Evolutionary conservation across 1,140 invertebrate genomes (phyloP), one percentile per base, ranked within the genome.

Genomic region (Vollenhovia emeryi): DNA sequence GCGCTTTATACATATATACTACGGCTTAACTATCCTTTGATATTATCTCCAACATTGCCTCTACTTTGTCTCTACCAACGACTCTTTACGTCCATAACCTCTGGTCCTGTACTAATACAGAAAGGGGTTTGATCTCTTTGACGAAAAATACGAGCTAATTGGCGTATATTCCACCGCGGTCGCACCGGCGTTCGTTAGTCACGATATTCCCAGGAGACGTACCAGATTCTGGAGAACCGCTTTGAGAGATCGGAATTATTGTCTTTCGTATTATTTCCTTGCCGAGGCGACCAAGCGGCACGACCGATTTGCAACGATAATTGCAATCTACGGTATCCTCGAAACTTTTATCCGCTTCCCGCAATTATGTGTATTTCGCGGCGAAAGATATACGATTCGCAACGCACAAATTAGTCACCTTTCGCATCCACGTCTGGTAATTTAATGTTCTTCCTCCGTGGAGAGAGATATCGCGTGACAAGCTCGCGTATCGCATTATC

Each of bases 141-240:
- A 82, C 66, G 78, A 82, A 82, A 82, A 82, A 82, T 82, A 82
- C 78, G 66, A 24, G 66, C 78, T 82, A 82, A 82, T 82, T 82
- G 78, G 78, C 78, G 78, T 82, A 36, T 82, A 82, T 73, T 68
- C 76, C 62, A 24, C 66, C 36, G 66, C 66, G 78, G 36, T 68
- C 21, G 21, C 45, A 68, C 24, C 40, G 78, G 78, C 66, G 36
- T 82, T 82, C 50, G 50, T 82, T 82, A 82, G 52, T 82, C 66
- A 71, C 78, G 50, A 82, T 82, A 73, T 82, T 82, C 66, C 78
- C 68, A 73, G 36, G 66, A 82, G 66, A 82, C 64, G 50, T 40
- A 50, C 43, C 43, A 48, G 50, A 82, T 57, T 71, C 66, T 73
- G 78, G 78, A 82, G 52, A 73, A 73, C 43, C 50, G 78, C 50